phyloP scores from a whole-genome alignment of 2,113 vertebrate species.

The Labeo catla region DNA sequence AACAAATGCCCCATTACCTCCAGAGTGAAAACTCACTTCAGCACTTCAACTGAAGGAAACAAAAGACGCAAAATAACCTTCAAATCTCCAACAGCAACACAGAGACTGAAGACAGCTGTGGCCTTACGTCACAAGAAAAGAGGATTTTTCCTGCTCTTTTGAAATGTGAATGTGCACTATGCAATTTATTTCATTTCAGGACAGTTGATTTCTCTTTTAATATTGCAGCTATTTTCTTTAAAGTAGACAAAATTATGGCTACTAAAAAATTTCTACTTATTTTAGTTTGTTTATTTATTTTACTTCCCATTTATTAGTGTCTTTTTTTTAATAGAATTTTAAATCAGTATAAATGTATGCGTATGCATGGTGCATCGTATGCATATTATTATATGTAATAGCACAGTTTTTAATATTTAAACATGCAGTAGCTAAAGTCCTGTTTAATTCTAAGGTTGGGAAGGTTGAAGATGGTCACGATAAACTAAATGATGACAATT shows the following conservation, averaged over 20 bases:
- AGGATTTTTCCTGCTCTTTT: background rate
- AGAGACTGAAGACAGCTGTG: background rate
- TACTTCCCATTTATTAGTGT: too few species aligned
- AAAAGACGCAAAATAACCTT: background rate
- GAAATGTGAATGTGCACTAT: background rate
- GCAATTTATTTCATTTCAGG: background rate
- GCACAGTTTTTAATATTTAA: background rate
- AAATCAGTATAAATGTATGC: too few species aligned
- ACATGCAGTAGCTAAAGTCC: background rate
- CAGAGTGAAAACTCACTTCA: background rate
- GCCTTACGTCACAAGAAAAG: background rate
- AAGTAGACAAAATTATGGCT: too few species aligned
- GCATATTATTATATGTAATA: background rate
- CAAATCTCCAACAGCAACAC: background rate
- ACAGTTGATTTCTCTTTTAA: background rate
- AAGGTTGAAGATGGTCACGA: background rate
- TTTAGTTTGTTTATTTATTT: too few species aligned
- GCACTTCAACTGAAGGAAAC: constrained; percentile 4
- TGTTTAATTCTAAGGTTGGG: background rate
- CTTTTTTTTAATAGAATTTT: too few species aligned
- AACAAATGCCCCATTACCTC: constrained; percentile 6
- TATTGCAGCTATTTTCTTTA: background rate
- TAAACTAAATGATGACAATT: background rate
- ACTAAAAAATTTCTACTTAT: too few species aligned
- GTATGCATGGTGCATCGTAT: background rate